Percentiles rank a stretch among this genome's conserved stretches.
Evolutionary conservation across 2,888 invertebrate species (phyloP).

Genomic region (Plusia festucae): DNA sequence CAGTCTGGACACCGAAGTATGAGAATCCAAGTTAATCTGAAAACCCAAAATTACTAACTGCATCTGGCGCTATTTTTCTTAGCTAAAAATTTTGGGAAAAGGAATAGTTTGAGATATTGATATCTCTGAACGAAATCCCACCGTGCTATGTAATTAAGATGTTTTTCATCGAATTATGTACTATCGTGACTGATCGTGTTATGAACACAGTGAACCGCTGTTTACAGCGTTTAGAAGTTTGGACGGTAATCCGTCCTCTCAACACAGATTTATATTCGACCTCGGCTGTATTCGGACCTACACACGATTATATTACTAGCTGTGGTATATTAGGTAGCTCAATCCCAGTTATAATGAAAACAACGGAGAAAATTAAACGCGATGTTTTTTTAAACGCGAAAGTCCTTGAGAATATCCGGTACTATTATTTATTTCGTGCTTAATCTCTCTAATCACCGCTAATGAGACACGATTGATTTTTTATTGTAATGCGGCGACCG

Average conservation of each 20-base stretch:
- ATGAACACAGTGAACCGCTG: conserved; percentile 30
- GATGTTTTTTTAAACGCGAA: too few relatives aligned
- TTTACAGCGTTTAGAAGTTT: conserved; percentile 44
- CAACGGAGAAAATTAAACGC: background rate
- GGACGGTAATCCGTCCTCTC: conserved; percentile 52
- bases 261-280: conserved; percentile 59
- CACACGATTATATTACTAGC: conserved; percentile 12
- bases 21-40: too few relatives aligned
- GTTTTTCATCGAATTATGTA: background rate
- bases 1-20: too few relatives aligned
- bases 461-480: too few relatives aligned
- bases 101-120: too few relatives aligned
- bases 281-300: conserved; percentile 39
- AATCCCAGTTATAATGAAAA: background rate
- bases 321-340: conserved; percentile 19
- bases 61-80: too few relatives aligned
- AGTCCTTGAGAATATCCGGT: too few relatives aligned
- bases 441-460: too few relatives aligned
- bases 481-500: too few relatives aligned
- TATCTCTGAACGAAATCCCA: too few relatives aligned
- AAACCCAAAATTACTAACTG: background rate
- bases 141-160: background rate
- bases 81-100: too few relatives aligned
- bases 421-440: too few relatives aligned
- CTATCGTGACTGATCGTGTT: conserved; percentile 13